These are phyloP conservation scores for Ophion obscuratus DNA, from an alignment of 2,888 invertebrate species.

Conservation along the genomic window DNA sequence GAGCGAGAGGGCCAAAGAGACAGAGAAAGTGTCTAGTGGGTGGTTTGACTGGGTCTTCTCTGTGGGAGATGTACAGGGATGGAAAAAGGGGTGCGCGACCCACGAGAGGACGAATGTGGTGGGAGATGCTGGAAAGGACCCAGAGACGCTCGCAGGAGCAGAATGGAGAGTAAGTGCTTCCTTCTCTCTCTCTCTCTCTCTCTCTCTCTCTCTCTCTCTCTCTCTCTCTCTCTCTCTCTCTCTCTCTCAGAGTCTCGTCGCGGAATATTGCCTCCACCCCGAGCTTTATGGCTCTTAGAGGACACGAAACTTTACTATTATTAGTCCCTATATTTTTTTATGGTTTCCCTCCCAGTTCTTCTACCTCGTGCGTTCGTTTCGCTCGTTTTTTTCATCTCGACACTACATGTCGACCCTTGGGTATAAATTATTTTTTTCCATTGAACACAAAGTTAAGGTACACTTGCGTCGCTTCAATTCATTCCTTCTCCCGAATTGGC, in stretches of 20 bases:
- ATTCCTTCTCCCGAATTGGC: neutral
- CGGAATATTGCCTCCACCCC: conserved; percentile 75
- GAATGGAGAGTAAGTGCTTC: conserved; percentile 26
- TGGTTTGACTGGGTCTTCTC: conserved; percentile 57
- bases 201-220: neutral
- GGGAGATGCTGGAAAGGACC: conserved; percentile 59
- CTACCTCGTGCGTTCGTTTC: neutral
- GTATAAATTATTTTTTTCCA: conserved; percentile 24
- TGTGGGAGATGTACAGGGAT: conserved; percentile 48
- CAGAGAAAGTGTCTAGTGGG: conserved; percentile 50
- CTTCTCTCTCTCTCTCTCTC: conserved; percentile 14
- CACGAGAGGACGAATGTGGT: conserved; percentile 49
- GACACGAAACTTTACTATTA: conserved; percentile 79
- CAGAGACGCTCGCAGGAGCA: conserved; percentile 53
- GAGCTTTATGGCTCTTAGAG: conserved; percentile 76
- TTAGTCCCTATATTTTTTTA: conserved; percentile 76
- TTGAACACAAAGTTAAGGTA: conserved; percentile 9
- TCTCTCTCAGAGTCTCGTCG: conserved; percentile 13
- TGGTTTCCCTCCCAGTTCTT: conserved; percentile 1
- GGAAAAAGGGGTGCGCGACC: conserved; percentile 63
- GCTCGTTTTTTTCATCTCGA: conserved; percentile 29
- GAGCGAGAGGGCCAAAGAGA: conserved; percentile 15
- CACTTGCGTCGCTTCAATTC: neutral
- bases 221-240: conserved; percentile 5
- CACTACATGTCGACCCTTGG: neutral